Base-by-base conservation (phyloP, 92 coral and sea anemone species). In the Hydrozoanthus gracilis region DNA sequence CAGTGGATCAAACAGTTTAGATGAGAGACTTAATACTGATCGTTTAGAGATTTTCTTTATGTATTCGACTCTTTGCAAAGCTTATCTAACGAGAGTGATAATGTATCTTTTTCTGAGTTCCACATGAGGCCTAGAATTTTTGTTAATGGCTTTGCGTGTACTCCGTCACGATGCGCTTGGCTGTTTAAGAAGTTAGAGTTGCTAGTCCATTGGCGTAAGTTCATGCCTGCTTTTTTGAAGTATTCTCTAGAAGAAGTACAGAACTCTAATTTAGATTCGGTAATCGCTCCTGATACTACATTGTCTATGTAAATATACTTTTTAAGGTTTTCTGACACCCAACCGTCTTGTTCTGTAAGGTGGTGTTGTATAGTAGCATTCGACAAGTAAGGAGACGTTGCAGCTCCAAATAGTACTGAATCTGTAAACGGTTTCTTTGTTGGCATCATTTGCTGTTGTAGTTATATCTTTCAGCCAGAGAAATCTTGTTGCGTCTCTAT, bases 401-500 rank as follows among this genome's bases (percentile, higher is more conserved):
- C 86, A 51, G 88, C 88, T 39, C 93, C 88, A 77, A 91, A 75
- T 15, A 87, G 88, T 76, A 87, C 87, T 73, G 72, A 88, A 91
- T 88, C 91, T 61, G 88, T 84, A 88, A 56, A 45, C 48, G 18
- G 47, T 56, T 58, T 78, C 0, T 46, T 91, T 91, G 39, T 87
- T 82, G 16, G 87, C 55, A 80, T 79, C 71, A 71, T 86, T 73
- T 13, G 82, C 88, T 2, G 90, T 70, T 71, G 82, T 86, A 73
- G 69, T 71, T 5, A 74, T 75, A 71, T 88, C 88, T 88, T 77
- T 69, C 6, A 91, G 87, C 93, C 88, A 90, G 8, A 90, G 85
- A 52, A 90, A 90, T 69, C 93, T 87, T 17, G 90, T 90, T 8
- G 93, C 90, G 68, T 90, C 93, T 80, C 90, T 73, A 76, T 90